These are phyloP conservation scores for Oryzias celebensis DNA, from an alignment of 2,113 vertebrate genomes.

Conservation along the genomic window DNA sequence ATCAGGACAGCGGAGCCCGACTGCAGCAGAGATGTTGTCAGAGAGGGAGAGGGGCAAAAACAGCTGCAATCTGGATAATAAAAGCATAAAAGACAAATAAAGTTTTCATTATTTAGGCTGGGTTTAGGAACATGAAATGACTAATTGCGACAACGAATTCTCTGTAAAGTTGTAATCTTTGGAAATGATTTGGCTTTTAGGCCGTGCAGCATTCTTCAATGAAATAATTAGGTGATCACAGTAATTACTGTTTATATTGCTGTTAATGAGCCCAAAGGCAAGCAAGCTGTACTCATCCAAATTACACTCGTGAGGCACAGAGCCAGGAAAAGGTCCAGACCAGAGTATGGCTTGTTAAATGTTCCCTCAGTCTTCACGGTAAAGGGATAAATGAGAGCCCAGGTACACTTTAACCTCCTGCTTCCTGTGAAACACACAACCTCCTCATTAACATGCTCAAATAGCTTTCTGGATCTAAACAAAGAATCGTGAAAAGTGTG, in stretches of 20 bases:
- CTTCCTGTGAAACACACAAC: conserved; percentile 15
- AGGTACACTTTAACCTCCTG: conserved; percentile 18
- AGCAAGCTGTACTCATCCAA: conserved; percentile 81
- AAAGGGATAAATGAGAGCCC: conserved; percentile 19
- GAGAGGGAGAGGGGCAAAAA: conserved; percentile 41
- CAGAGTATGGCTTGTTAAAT: conserved; percentile 57
- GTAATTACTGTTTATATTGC: conserved; percentile 85
- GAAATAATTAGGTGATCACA: conserved; percentile 83
- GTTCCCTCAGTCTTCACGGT: conserved; percentile 48
- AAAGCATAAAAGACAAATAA: conserved; percentile 44
- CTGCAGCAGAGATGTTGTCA: conserved; percentile 51
- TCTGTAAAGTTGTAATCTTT: conserved; percentile 72
- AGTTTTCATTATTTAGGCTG: conserved; percentile 65
- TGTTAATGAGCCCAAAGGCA: conserved; percentile 84
- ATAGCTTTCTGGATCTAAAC: conserved; percentile 5
- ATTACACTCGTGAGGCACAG: conserved; percentile 78
- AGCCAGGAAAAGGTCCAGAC: conserved; percentile 78
- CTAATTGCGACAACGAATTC: conserved; percentile 75
- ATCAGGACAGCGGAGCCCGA: conserved; percentile 49
- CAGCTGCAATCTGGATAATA: conserved; percentile 44
- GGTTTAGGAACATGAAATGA: conserved; percentile 72
- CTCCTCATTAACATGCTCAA: conserved; percentile 1
- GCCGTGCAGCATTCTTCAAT: conserved; percentile 75
- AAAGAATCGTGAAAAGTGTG: not conserved
- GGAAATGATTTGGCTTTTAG: conserved; percentile 76